Evolutionary conservation across 2,113 vertebrate genomes (phyloP).

Genomic region (Myotis yumanensis): DNA sequence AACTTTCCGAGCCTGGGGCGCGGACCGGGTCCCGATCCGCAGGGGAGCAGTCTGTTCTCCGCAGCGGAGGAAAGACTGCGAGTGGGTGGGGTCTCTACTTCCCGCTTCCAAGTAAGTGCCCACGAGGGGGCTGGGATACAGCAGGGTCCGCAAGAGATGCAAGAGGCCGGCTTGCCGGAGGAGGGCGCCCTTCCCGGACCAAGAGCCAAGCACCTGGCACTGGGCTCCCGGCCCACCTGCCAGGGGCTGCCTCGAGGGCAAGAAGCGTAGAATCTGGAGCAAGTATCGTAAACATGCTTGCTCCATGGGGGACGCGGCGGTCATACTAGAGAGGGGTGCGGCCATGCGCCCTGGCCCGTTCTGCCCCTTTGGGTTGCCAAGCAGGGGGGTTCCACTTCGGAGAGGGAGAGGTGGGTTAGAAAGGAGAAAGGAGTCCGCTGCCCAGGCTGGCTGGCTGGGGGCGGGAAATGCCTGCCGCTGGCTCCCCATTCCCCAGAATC

Average conservation of each 20-base stretch:
- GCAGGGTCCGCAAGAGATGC: not conserved
- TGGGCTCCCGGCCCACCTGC: conserved; percentile 6
- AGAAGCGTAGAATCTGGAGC: not conserved
- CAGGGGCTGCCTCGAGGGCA: not conserved
- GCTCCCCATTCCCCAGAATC: not conserved
- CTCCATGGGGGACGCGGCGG: not conserved
- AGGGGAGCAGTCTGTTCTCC: not conserved
- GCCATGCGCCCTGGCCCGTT: not conserved
- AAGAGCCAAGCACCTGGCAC: not conserved
- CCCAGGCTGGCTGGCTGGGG: not conserved
- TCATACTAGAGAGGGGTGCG: not conserved
- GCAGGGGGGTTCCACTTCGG: not conserved
- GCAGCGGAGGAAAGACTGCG: not conserved
- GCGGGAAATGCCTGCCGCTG: not conserved
- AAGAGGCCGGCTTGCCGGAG: not conserved
- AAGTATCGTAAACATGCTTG: not conserved
- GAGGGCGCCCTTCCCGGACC: conserved; percentile 66
- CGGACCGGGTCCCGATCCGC: not conserved
- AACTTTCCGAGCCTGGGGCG: conserved; percentile 51
- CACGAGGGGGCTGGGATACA: not conserved
- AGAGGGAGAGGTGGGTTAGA: not conserved
- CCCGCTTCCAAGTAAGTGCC: not conserved
- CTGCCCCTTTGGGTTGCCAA: not conserved
- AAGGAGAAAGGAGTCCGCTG: not conserved
- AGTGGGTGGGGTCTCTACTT: not conserved